These are phyloP conservation scores for Geotrypetes seraphini DNA, from an alignment of 2,797 vertebrate species.

Conservation along the genomic window DNA sequence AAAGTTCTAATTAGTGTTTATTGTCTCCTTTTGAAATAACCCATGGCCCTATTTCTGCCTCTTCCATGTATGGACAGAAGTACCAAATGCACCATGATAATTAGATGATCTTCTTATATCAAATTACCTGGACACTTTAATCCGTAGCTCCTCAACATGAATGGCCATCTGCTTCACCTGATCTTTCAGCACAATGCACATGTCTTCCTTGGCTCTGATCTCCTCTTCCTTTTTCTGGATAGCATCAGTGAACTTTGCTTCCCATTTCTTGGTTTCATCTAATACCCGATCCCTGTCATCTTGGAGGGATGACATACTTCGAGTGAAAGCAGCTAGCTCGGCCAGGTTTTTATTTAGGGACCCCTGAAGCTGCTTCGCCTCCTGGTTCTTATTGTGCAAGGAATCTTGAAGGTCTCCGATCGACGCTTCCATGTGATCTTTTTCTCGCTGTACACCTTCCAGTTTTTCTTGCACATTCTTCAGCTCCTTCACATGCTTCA, in stretches of 20 bases:
- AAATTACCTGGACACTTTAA: constrained; percentile 50
- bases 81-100: too few relatives aligned
- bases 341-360: constrained; percentile 78
- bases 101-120: too few relatives aligned
- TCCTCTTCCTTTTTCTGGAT: constrained; percentile 85
- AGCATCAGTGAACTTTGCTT: constrained; percentile 71
- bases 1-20: too few relatives aligned
- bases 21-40: too few relatives aligned
- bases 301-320: constrained; percentile 94
- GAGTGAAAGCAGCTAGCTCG: constrained; percentile 82
- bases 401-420: constrained; percentile 49
- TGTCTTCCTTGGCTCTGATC: constrained; percentile 62
- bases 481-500: constrained; percentile 71
- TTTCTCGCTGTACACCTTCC: constrained; percentile 62
- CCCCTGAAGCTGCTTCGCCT: constrained; percentile 63
- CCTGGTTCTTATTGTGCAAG: constrained; percentile 56
- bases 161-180: constrained; percentile 60
- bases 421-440: constrained; percentile 54
- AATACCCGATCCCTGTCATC: constrained; percentile 88
- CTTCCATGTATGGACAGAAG: too few relatives aligned
- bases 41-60: too few relatives aligned
- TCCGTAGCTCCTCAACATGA: constrained; percentile 64
- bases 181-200: constrained; percentile 57
- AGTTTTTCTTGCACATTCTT: constrained; percentile 74
- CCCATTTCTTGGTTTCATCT: constrained; percentile 86